Evolutionary conservation across 2,888 invertebrate genomes (phyloP).

Genomic region (Dryomyza anilis): DNA sequence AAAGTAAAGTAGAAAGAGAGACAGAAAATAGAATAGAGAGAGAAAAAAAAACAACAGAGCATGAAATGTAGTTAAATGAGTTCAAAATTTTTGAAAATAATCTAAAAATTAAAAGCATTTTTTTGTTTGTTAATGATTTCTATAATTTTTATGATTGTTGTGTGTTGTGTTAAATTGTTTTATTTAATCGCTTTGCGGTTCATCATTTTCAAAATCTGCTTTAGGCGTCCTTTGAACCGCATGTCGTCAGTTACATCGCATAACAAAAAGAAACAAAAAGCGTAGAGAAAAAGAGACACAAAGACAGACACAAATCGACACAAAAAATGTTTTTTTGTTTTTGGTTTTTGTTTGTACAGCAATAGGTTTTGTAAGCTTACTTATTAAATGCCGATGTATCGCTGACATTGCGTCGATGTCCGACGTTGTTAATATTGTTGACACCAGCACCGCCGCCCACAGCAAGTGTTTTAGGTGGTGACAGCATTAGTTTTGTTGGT

Average conservation of each 20-base stretch:
- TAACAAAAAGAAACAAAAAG: conserved; percentile 27
- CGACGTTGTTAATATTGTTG: conserved; percentile 42
- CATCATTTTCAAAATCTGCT: conserved; percentile 31
- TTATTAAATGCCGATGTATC: conserved; percentile 84
- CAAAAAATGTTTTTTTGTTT: no score
- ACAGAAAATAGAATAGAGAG: conserved; percentile 28
- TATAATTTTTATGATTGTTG: not conserved
- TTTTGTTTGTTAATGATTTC: not conserved
- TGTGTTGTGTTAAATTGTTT: no score
- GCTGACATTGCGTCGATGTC: conserved; percentile 81
- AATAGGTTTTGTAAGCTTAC: conserved; percentile 61
- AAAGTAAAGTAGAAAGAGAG: conserved; percentile 10
- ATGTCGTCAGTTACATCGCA: not conserved
- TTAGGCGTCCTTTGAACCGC: conserved; percentile 27
- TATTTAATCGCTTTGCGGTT: conserved; percentile 44
- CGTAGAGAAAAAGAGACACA: conserved; percentile 35
- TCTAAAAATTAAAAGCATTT: no score
- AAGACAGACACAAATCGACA: conserved; percentile 40
- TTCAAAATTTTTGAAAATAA: no score
- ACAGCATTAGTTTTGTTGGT: conserved; percentile 54
- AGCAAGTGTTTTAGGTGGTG: conserved; percentile 57
- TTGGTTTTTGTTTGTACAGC: conserved; percentile 6
- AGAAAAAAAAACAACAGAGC: conserved; percentile 22
- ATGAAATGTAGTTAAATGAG: conserved; percentile 5
- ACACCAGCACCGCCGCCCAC: conserved; percentile 31